These are phyloP conservation scores for Cyclophora punctaria DNA, from an alignment of 2,888 invertebrate species.

Conservation along the genomic window DNA sequence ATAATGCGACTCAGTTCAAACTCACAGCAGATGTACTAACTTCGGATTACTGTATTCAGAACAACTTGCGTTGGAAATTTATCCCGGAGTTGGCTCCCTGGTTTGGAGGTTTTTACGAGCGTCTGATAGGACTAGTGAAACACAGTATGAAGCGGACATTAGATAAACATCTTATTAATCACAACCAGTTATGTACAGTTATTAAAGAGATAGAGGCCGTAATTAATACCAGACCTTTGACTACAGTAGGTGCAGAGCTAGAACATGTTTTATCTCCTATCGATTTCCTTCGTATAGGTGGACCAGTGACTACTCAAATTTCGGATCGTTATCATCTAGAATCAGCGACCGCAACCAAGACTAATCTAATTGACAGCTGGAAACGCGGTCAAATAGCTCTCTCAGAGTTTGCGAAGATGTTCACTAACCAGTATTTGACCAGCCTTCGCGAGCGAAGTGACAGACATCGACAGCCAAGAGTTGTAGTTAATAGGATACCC, in stretches of 20 bases:
- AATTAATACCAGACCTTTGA: constrained; percentile 9
- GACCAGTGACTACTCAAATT: not conserved
- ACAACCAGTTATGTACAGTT: constrained; percentile 5
- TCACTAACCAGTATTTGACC: constrained; percentile 5
- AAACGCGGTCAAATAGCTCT: constrained; percentile 8
- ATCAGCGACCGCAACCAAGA: constrained; percentile 5
- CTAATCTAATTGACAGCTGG: constrained; percentile 10
- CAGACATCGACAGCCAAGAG: constrained; percentile 6
- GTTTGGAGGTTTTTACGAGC: constrained; percentile 15
- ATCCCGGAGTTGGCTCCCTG: constrained; percentile 13
- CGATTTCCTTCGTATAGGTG: constrained; percentile 6
- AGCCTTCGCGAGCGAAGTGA: constrained; percentile 6
- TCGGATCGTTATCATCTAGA: not conserved
- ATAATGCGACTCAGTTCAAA: constrained; percentile 19
- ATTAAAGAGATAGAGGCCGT: constrained; percentile 11
- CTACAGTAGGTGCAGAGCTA: constrained; percentile 3
- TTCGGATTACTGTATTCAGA: constrained; percentile 1
- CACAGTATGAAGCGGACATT: constrained; percentile 1
- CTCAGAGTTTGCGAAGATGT: constrained; percentile 17
- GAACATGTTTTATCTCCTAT: constrained; percentile 2
- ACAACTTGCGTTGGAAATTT: constrained; percentile 7
- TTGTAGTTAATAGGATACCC: constrained; percentile 1
- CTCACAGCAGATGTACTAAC: constrained; percentile 9
- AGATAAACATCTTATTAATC: not conserved
- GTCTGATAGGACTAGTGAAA: constrained; percentile 11